Percentiles rank a stretch among this genome's conserved stretches.
These are phyloP conservation scores for Ceratitis capitata DNA, from an alignment of 1,140 invertebrate species.

Conservation along the genomic window DNA sequence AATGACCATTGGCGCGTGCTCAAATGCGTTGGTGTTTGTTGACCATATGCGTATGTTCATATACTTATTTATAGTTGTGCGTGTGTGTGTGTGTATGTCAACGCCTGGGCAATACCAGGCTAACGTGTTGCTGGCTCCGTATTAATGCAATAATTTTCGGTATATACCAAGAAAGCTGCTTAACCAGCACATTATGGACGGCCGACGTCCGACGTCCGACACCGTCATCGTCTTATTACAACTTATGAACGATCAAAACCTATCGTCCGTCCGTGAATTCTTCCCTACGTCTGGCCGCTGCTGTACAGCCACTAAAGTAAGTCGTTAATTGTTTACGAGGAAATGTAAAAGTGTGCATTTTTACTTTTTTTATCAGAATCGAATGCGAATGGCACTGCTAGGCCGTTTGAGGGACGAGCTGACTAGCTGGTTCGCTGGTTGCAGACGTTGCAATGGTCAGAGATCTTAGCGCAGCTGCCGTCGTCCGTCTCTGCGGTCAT, in stretches of 20 bases:
- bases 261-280: background rate
- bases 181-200: background rate
- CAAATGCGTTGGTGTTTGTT: background rate
- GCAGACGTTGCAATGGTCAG: background rate
- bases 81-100: background rate
- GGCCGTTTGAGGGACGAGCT: background rate
- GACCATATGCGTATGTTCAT: background rate
- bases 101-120: background rate
- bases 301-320: constrained; percentile 10
- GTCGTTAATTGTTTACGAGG: constrained; percentile 45
- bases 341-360: constrained; percentile 42
- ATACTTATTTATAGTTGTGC: no score
- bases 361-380: constrained; percentile 36
- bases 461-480: background rate
- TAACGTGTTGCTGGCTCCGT: background rate
- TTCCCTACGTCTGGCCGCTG: background rate
- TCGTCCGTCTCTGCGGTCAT: background rate
- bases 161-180: constrained; percentile 1
- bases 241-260: background rate
- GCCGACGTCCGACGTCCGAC: background rate
- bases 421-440: background rate
- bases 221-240: background rate
- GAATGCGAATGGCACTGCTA: constrained; percentile 23
- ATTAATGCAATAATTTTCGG: constrained; percentile 37
- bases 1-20: constrained; percentile 7